phyloP scores from a whole-genome alignment of 2,113 vertebrate genomes.

The Lagopus muta region DNA sequence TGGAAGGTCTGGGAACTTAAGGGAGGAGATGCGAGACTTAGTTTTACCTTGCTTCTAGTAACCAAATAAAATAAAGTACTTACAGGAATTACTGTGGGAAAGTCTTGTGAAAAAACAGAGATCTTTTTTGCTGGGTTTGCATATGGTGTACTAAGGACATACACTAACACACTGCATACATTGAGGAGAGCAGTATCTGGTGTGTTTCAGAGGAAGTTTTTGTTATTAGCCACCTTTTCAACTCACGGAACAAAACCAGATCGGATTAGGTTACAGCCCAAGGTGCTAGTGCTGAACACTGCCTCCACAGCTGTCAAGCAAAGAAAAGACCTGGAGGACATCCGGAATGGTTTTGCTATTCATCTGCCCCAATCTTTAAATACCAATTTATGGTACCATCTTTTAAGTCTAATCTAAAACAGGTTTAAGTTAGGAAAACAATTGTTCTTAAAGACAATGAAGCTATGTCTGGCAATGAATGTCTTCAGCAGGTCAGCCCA shows the following conservation, averaged over 20 bases:
- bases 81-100: neutral
- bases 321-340: neutral
- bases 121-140: neutral
- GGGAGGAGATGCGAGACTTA: neutral
- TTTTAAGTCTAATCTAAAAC: neutral
- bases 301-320: neutral
- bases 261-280: neutral
- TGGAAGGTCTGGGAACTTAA: neutral
- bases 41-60: neutral
- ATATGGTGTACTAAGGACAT: neutral
- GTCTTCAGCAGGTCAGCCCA: neutral
- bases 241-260: neutral
- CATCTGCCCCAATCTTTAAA: neutral
- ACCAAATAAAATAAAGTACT: neutral
- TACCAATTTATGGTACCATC: neutral
- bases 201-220: neutral
- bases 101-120: neutral
- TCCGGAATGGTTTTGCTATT: neutral
- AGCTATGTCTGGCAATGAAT: neutral
- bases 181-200: neutral
- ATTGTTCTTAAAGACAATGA: neutral
- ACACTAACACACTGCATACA: neutral
- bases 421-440: neutral
- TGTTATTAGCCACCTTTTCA: neutral
- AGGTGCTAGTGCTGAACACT: neutral